Conservation (phyloP, 2,888 invertebrate genomes). For the Abrostola triplasia region DNA sequence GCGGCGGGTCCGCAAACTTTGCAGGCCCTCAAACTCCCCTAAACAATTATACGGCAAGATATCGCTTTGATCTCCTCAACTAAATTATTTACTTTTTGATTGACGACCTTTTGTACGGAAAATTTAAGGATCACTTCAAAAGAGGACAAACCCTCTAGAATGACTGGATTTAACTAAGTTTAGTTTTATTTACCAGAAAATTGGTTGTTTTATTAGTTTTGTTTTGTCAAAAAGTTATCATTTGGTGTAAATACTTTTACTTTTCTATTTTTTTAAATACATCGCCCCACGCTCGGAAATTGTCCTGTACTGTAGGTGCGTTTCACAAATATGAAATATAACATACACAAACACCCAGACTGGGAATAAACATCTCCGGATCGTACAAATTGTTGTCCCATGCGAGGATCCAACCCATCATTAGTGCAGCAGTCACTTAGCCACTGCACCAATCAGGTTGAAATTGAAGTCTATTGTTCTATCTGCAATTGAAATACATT, state of each 20-base stretch:
- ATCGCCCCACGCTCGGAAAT: no score
- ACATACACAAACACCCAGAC: no score
- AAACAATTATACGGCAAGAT: constrained; percentile 57
- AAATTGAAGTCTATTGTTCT: constrained; percentile 6
- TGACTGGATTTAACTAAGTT: constrained; percentile 29
- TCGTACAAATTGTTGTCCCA: no score
- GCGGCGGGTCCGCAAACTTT: constrained; percentile 42
- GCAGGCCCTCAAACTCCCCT: constrained; percentile 33
- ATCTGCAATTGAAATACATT: neutral
- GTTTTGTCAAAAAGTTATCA: constrained; percentile 15
- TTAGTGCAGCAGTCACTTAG: no score
- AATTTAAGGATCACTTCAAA: constrained; percentile 41
- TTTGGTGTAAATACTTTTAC: constrained; percentile 14
- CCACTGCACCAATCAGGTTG: no score
- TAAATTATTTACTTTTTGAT: constrained; percentile 66
- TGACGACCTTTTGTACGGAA: constrained; percentile 56
- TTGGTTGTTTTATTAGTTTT: constrained; percentile 16
- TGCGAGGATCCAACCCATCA: no score
- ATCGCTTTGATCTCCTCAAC: constrained; percentile 67
- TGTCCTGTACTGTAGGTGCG: no score
- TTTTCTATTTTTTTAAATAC: no score
- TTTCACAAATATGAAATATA: no score
- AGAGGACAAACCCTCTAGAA: constrained; percentile 22
- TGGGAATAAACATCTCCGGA: no score
- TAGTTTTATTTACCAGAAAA: constrained; percentile 27